A percentile compares a stretch with the other conserved stretches of the same genome.
Conservation (phyloP, 2,797 vertebrate genomes). For the Gastrophryne carolinensis region DNA sequence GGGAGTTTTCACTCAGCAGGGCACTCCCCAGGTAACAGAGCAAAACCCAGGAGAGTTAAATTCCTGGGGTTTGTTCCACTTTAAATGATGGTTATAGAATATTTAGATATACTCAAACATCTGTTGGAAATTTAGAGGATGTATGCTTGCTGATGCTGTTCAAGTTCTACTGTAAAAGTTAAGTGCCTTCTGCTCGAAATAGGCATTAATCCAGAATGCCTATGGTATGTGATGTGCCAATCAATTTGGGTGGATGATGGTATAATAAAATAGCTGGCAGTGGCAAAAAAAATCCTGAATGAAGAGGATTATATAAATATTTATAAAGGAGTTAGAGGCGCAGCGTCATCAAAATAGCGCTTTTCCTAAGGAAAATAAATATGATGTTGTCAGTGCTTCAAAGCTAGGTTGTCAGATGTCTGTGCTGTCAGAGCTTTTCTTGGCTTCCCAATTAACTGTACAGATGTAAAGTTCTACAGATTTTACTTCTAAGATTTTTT, state of each 20-base stretch:
- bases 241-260: conserved; percentile 9
- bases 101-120: conserved; percentile 17
- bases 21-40: too few relatives aligned
- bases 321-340: conserved; percentile 16
- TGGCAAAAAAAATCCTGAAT: conserved; percentile 4
- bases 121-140: too few relatives aligned
- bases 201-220: conserved; percentile 9
- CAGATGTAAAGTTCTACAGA: not conserved
- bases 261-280: conserved; percentile 15
- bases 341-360: conserved; percentile 6
- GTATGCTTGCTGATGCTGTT: conserved; percentile 13
- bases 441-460: not conserved
- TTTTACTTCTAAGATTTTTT: too few relatives aligned
- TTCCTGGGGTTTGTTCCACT: too few relatives aligned
- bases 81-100: too few relatives aligned
- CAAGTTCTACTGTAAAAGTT: not conserved
- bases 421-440: not conserved
- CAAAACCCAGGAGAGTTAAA: too few relatives aligned
- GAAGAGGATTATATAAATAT: conserved; percentile 6
- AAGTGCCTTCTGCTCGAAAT: conserved; percentile 1
- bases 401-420: not conserved
- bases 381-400: not conserved
- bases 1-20: too few relatives aligned
- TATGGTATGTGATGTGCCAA: conserved; percentile 3
- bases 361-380: conserved; percentile 18